Evolutionary conservation across 2,888 invertebrate species (phyloP).

Genomic region (Neoitamus cyanurus): DNA sequence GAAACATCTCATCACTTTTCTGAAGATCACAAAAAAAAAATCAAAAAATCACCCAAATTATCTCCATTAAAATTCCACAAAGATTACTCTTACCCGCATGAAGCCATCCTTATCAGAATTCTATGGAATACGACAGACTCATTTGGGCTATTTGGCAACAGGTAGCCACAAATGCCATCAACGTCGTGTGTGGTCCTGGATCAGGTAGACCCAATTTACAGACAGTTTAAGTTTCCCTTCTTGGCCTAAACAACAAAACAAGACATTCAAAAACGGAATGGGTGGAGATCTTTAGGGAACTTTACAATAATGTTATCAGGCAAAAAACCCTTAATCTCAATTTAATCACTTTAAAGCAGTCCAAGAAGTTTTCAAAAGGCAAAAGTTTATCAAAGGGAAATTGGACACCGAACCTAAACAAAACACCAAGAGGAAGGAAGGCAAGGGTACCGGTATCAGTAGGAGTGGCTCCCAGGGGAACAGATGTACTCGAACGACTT

Average conservation of each 20-base stretch:
- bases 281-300: background rate
- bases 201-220: background rate
- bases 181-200: background rate
- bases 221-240: background rate
- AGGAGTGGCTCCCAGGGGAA: background rate
- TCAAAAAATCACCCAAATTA: background rate
- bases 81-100: background rate
- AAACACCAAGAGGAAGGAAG: background rate
- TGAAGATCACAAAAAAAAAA: background rate
- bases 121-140: background rate
- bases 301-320: background rate
- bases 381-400: background rate
- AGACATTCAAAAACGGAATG: background rate
- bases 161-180: background rate
- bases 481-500: background rate
- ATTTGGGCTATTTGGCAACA: background rate
- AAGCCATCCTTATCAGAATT: background rate
- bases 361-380: background rate
- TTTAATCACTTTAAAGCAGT: background rate
- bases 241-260: background rate
- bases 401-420: background rate
- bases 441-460: background rate
- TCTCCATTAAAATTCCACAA: background rate
- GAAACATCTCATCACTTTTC: too few relatives aligned
- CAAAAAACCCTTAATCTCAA: background rate